Percentiles rank a stretch among this genome's conserved stretches.
phyloP scores from a whole-genome alignment of 2,797 vertebrate genomes.

The Selene dorsalis region DNA sequence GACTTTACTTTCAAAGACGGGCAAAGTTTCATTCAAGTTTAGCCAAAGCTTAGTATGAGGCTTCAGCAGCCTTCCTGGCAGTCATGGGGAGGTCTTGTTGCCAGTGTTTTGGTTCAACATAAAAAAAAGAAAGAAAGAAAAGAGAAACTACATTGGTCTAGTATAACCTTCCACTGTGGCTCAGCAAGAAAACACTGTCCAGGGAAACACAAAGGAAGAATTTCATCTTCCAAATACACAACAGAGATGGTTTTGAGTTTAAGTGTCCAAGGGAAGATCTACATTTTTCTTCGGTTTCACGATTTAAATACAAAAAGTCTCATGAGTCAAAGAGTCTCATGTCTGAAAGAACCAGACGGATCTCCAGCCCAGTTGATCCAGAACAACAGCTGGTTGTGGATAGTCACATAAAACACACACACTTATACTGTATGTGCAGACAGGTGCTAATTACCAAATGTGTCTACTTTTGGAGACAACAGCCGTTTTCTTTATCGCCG shows the following conservation, averaged over 20 bases:
- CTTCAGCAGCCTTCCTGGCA: conserved; percentile 6
- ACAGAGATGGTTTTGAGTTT: too few species aligned
- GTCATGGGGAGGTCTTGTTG: background rate
- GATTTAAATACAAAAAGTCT: too few species aligned
- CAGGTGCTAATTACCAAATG: conserved; percentile 2
- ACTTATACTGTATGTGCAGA: background rate
- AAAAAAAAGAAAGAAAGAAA: background rate
- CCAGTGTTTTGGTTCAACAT: background rate
- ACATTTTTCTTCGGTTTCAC: too few species aligned
- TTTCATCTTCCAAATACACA: too few species aligned
- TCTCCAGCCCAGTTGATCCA: background rate
- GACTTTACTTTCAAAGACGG: background rate
- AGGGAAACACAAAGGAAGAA: background rate
- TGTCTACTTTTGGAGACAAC: background rate
- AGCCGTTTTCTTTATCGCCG: background rate
- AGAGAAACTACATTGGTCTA: too few species aligned
- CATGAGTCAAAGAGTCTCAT: too few species aligned
- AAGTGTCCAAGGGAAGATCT: too few species aligned
- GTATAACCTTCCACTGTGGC: background rate
- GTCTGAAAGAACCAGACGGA: background rate
- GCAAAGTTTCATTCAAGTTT: background rate
- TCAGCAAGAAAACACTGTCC: background rate
- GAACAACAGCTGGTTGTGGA: background rate
- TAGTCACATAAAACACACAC: background rate
- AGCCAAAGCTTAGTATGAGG: background rate